phyloP scores from a whole-genome alignment of 2,113 vertebrate genomes.

The Galbula dea region DNA sequence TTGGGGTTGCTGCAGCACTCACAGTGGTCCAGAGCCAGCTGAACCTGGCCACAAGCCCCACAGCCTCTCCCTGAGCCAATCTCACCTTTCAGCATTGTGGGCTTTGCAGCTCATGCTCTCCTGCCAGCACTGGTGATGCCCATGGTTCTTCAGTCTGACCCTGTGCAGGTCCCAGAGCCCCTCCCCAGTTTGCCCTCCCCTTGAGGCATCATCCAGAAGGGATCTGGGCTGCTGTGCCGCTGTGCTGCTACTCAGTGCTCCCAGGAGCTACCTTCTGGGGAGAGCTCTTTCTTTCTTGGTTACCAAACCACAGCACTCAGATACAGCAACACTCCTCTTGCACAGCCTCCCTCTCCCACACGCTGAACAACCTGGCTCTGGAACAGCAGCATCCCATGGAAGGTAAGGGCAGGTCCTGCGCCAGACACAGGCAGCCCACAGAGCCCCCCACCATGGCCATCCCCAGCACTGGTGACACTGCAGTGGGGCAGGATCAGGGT shows the following conservation, averaged over 20 bases:
- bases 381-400: background rate
- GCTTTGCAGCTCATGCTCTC: background rate
- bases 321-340: background rate
- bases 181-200: background rate
- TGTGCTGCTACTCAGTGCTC: background rate
- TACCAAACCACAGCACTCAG: background rate
- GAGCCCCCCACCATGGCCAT: background rate
- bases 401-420: background rate
- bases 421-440: background rate
- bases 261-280: background rate
- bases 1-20: background rate
- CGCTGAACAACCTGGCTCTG: background rate
- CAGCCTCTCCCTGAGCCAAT: background rate
- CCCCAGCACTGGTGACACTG: background rate
- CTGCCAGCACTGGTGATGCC: background rate
- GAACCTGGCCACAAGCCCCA: background rate
- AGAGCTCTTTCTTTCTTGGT: background rate
- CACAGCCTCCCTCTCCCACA: background rate
- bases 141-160: background rate
- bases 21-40: rapidly evolving
- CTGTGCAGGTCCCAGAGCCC: background rate
- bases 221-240: background rate
- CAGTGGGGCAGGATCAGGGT: background rate
- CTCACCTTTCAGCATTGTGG: background rate
- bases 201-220: too few relatives aligned